Base-by-base conservation (phyloP, 2,888 invertebrate genomes). In the Scotopteryx bipunctaria region DNA sequence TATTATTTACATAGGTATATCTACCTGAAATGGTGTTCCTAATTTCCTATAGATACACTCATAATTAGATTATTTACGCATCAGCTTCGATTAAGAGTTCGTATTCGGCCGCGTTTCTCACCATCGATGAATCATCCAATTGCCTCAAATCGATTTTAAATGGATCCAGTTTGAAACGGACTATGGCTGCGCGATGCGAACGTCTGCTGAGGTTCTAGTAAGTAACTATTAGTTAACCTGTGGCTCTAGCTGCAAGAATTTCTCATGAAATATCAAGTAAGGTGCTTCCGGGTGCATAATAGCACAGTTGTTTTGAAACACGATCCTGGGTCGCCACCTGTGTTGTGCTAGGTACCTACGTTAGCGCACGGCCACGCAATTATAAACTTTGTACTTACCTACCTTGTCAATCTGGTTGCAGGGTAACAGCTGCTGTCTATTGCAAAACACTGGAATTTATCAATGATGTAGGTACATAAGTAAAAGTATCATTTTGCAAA, bases 261-360 rank as follows among this genome's bases (percentile, higher is more conserved):
- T 69, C 71, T 67, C 69, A 67, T 67, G 65, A 76, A 76, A 73
- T 71, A 69, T 69, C 67, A 67, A 56, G 55, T 55, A 46, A 60
- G 58, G 50, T 38, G 63, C 73, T 79, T 81, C 81, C 80, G 76
- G 67, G 70, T 75, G 63, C 70, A 62, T 64, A 66, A 59, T 68
- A 59, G 61, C 57, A 65, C 45, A 66, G 64, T 76, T 81, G 80
- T 82, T 82, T 80, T 81, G 79, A 78, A 81, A 81, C 71, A 46
- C 58, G 65, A 73, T 25, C 42, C 27, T 66, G 53, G 53, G 59
- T 43, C 61, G 47, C 61, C 76, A 73, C 75, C 75, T 75, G 71
- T 65, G 55, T 43, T 49, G 44, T 21, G n/a, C n/a, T n/a, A n/a
- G n/a, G n/a, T n/a, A n/a, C n/a, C n/a, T n/a, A 33, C 21, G 47